phyloP scores from a whole-genome alignment of 1,140 invertebrate genomes.

The Nautilus pompilius region DNA sequence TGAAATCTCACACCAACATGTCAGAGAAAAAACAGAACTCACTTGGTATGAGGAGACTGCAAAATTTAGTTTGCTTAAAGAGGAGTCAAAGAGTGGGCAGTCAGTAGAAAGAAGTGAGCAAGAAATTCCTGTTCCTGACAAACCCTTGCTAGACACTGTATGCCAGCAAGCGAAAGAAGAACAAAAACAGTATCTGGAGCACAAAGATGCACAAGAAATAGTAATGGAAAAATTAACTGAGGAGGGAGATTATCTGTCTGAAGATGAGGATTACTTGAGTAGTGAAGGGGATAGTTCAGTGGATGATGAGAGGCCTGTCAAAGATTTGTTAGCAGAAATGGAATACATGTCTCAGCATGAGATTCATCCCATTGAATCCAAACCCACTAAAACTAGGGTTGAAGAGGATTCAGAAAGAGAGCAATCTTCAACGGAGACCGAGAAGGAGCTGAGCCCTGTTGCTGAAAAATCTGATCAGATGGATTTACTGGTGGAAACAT shows the following conservation, averaged over 20 bases:
- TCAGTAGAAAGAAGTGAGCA: too few species aligned
- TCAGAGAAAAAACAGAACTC: too few species aligned
- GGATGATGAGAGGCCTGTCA: not conserved
- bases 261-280: not conserved
- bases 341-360: not conserved
- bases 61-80: too few species aligned
- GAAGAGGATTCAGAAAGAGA: not conserved
- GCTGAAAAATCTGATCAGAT: too few species aligned
- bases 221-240: slow-evolving; percentile 7
- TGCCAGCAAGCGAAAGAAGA: slow-evolving; percentile 12
- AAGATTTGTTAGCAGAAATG: not conserved
- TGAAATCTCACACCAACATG: too few species aligned
- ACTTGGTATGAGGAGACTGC: too few species aligned
- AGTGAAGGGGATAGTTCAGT: not conserved
- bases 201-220: slow-evolving; percentile 19
- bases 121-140: too few species aligned
- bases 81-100: too few species aligned
- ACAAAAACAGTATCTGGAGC: slow-evolving; percentile 2
- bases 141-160: too few species aligned
- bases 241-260: slow-evolving; percentile 12
- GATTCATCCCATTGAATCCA: slow-evolving; percentile 4
- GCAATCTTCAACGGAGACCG: too few species aligned
- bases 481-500: too few species aligned
- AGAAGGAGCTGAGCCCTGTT: too few species aligned
- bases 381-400: not conserved